These are phyloP conservation scores for Ceraclea dissimilis DNA, from an alignment of 2,888 invertebrate species.

Conservation along the genomic window DNA sequence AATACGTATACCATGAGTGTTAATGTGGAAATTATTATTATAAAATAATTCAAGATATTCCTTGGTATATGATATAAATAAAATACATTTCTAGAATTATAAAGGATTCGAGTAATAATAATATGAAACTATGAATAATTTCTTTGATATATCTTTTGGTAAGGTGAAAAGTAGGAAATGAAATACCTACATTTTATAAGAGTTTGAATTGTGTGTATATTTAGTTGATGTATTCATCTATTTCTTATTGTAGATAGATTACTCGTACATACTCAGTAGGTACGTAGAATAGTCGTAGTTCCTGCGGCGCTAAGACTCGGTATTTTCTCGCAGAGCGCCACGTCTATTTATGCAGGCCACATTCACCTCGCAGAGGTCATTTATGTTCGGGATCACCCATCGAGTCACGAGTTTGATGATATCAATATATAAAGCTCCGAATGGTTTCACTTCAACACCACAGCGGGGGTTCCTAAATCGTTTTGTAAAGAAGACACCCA, in stretches of 20 bases:
- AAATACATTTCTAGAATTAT: too few species aligned
- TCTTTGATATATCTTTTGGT: too few species aligned
- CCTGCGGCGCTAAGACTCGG: background rate
- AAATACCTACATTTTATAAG: too few species aligned
- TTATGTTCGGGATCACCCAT: conserved; percentile 22
- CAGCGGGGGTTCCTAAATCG: conserved; percentile 14
- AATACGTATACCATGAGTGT: too few species aligned
- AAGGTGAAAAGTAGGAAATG: too few species aligned
- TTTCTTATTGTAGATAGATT: background rate
- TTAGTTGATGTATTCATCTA: too few species aligned
- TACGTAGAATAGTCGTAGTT: background rate
- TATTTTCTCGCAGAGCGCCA: conserved; percentile 4
- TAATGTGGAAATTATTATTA: too few species aligned
- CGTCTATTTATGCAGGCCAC: conserved; percentile 5
- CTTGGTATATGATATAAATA: too few species aligned
- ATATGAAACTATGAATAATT: too few species aligned
- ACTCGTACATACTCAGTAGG: background rate
- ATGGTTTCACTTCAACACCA: conserved; percentile 10
- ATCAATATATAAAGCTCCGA: conserved; percentile 15
- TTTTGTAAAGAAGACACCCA: conserved; percentile 12
- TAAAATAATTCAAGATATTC: too few species aligned
- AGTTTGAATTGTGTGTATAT: too few species aligned
- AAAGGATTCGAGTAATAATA: too few species aligned
- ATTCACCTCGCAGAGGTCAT: conserved; percentile 7
- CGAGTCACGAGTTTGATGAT: conserved; percentile 24